Conservation (phyloP, 2,113 vertebrate genomes). For the Onychorhynchus coronatus region DNA sequence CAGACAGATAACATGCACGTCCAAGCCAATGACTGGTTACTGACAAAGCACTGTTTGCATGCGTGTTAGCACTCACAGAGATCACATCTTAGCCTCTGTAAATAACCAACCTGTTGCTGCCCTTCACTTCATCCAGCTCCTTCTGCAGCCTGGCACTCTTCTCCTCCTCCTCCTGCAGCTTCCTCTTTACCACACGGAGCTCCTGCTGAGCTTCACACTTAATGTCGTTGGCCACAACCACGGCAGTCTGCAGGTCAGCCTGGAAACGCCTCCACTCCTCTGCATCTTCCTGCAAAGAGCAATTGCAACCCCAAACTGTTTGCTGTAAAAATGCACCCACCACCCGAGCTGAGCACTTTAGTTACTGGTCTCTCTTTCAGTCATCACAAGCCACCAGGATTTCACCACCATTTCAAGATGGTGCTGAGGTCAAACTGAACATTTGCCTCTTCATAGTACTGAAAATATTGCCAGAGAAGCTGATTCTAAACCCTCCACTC, state of each 20-base stretch:
- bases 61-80: background rate
- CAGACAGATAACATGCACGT: background rate
- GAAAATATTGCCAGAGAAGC: background rate
- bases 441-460: background rate
- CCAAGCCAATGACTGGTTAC: constrained; percentile 21
- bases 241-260: constrained; percentile 94
- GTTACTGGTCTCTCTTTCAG: background rate
- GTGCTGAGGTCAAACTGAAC: background rate
- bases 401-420: background rate
- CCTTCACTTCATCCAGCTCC: constrained; percentile 87
- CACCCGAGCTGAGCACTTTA: background rate
- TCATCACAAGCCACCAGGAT: background rate
- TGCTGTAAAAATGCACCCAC: background rate
- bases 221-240: constrained; percentile 97
- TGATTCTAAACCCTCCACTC: background rate
- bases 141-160: constrained; percentile 81
- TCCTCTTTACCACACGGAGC: constrained; percentile 83
- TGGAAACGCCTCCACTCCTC: constrained; percentile 96
- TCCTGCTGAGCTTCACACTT: constrained; percentile 98
- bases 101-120: constrained; percentile 80
- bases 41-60: constrained; percentile 33
- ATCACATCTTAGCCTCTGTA: background rate
- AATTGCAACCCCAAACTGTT: background rate
- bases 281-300: constrained; percentile 83
- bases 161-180: constrained; percentile 92